Evolutionary conservation across 2,113 vertebrate species (phyloP).

Genomic region (Murina feae): DNA sequence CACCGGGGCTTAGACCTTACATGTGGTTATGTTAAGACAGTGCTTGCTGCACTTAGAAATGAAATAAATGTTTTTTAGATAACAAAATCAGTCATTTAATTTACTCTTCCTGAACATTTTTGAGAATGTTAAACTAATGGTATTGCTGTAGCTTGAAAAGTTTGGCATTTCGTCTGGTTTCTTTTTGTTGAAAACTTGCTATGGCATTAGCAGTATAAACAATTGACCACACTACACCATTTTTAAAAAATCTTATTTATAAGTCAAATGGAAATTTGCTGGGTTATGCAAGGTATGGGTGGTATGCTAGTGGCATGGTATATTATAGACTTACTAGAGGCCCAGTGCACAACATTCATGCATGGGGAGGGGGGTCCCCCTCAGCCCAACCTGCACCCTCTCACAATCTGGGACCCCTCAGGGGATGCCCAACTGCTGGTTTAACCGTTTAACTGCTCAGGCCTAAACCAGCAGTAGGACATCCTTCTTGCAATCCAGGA

Average conservation of each 20-base stretch:
- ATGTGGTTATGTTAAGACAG: not conserved
- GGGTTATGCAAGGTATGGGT: not conserved
- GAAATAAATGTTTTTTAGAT: not conserved
- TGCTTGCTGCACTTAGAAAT: not conserved
- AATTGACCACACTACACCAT: not conserved
- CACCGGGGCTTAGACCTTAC: not conserved
- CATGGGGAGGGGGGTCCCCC: accelerated
- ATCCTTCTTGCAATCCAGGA: no score
- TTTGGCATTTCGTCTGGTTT: not conserved
- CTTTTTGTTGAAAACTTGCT: not conserved
- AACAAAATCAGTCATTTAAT: not conserved
- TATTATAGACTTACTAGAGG: constrained; percentile 5
- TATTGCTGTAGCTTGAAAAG: not conserved
- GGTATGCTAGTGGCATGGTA: not conserved
- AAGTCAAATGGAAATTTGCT: not conserved
- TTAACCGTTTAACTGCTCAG: no score
- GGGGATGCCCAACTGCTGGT: no score
- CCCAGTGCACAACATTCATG: no score
- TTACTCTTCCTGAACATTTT: not conserved
- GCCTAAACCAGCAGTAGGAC: no score
- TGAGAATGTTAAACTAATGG: not conserved
- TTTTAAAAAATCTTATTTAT: not conserved
- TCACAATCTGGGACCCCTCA: no score
- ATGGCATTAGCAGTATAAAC: not conserved
- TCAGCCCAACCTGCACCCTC: no score